Conservation (phyloP, 2,888 invertebrate genomes). For the Drosophila robusta region DNA sequence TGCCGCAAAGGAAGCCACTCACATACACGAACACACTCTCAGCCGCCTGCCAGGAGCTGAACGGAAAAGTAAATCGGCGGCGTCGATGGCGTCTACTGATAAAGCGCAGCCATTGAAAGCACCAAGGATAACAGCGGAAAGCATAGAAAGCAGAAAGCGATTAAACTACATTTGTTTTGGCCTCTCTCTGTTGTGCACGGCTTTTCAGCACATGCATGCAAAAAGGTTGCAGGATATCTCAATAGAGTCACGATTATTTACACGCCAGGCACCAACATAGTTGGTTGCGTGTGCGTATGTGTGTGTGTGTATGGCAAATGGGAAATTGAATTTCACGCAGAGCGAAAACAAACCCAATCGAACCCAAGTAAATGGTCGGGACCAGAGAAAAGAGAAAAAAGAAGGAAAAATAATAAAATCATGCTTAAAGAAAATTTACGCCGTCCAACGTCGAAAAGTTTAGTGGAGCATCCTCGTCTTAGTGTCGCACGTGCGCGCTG, state of each 20-base stretch:
- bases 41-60: conserved; percentile 18
- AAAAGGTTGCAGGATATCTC: conserved; percentile 59
- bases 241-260: conserved; percentile 64
- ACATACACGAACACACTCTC: conserved; percentile 16
- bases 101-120: conserved; percentile 72
- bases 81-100: conserved; percentile 78
- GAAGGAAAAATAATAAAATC: conserved; percentile 69
- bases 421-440: conserved; percentile 75
- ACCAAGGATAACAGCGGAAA: conserved; percentile 53
- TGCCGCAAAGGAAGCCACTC: conserved; percentile 60
- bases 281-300: conserved; percentile 28
- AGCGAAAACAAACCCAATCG: conserved; percentile 72
- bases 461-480: conserved; percentile 56
- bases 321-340: conserved; percentile 80
- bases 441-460: conserved; percentile 69
- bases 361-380: conserved; percentile 26
- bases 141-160: conserved; percentile 69
- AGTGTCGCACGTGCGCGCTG: conserved; percentile 71
- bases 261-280: conserved; percentile 48
- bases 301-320: conserved; percentile 60
- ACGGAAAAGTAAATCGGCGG: conserved; percentile 71
- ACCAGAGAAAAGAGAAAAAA: conserved; percentile 4
- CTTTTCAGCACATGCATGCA: conserved; percentile 49
- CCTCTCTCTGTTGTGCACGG: conserved; percentile 31
- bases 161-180: conserved; percentile 79